Base-by-base conservation (phyloP, 2,888 invertebrate genomes). In the Cantharis nigra region DNA sequence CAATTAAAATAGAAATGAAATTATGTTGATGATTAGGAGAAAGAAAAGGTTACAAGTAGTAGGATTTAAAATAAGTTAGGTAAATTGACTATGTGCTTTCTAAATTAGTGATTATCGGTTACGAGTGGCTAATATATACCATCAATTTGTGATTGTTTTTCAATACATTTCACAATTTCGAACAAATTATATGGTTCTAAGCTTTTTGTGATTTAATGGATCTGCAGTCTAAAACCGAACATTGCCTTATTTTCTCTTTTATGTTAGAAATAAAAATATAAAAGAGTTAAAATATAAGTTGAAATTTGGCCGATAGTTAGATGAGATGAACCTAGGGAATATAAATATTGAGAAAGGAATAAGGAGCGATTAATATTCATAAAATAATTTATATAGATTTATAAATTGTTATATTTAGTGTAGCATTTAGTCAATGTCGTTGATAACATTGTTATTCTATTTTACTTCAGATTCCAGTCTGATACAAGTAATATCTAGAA, bases 391-490 rank as follows among this genome's bases (percentile, higher is more conserved):
- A 67, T 67, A 67, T 67, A 67, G 65, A 67, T 67, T 67, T 67
- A 67, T 67, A 67, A 67, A 67, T 67, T 67, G 65, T 67, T 67
- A 67, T 26, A 67, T 67, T 67, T 67, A 67, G 65, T 23, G 65
- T 71, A 76, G 76, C 67, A 71, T 74, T 76, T 76, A 78, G 75
- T 78, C 72, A 73, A 73, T 70, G 64, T 72, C 75, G 73, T 74
- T 76, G 78, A 78, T 78, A 78, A 76, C 75, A 76, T 78, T 78
- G 78, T 78, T 76, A 74, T 71, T 70, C 74, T 76, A 72, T 78
- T 78, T 74, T 76, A 72, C 76, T 78, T 74, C 76, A 76, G 78
- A 78, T 78, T 78, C 74, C 73, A 78, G 70, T 70, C 49, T 78
- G 76, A 78, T 78, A 78, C 72, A 71, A 72, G 76, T 71, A 73